Evolutionary conservation across 2,888 invertebrate genomes (phyloP).

Genomic region (Teleiodes luculella): DNA sequence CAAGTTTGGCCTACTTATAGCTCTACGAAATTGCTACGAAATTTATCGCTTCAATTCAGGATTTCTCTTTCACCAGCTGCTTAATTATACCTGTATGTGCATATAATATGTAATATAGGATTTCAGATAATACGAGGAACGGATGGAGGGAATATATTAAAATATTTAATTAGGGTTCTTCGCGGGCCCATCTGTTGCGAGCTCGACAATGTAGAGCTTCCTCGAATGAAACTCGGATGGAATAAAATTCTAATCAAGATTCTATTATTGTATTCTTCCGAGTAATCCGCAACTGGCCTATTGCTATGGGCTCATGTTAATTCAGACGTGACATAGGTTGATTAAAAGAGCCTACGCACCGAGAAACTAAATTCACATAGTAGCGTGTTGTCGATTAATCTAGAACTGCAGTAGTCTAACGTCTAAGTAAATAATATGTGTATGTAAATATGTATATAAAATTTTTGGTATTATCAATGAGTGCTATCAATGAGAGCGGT

Average conservation of each 20-base stretch:
- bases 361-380: not conserved
- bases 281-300: slow-evolving; percentile 27
- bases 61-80: slow-evolving; percentile 32
- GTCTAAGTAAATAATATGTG: no score
- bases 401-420: no score
- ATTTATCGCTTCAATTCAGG: slow-evolving; percentile 41
- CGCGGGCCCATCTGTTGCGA: slow-evolving; percentile 46
- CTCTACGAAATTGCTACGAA: not conserved
- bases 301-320: slow-evolving; percentile 32
- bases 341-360: not conserved
- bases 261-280: slow-evolving; percentile 48
- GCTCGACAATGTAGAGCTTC: slow-evolving; percentile 55
- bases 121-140: slow-evolving; percentile 45
- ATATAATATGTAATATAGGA: slow-evolving; percentile 28
- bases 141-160: slow-evolving; percentile 64
- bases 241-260: slow-evolving; percentile 63
- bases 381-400: no score
- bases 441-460: no score
- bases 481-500: no score
- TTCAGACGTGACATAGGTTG: slow-evolving; percentile 38
- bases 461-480: no score
- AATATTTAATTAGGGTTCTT: slow-evolving; percentile 67
- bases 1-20: no score
- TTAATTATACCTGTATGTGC: not conserved
- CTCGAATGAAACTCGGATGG: slow-evolving; percentile 46